phyloP scores from a whole-genome alignment of 2,113 vertebrate species.

The Prinia subflava region DNA sequence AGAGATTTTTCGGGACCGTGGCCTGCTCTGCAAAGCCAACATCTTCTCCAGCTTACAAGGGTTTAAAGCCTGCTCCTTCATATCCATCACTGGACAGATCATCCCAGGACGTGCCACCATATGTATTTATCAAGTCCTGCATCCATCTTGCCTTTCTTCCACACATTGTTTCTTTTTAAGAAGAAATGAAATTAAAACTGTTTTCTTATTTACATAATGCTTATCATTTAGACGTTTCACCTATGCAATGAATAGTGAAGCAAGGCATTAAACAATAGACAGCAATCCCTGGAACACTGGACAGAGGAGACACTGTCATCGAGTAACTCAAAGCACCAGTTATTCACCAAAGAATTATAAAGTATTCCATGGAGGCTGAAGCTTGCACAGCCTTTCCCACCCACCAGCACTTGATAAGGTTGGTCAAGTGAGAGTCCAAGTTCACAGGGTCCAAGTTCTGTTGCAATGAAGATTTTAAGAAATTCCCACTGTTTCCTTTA shows the following conservation, averaged over 20 bases:
- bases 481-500: not conserved
- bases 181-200: not conserved
- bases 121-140: not conserved
- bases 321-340: not conserved
- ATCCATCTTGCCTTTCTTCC: not conserved
- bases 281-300: not conserved
- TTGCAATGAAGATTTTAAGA: not conserved
- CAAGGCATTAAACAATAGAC: not conserved
- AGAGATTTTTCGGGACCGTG: not conserved
- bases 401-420: not conserved
- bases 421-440: not conserved
- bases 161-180: not conserved
- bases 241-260: not conserved
- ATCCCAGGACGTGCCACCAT: not conserved
- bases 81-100: not conserved
- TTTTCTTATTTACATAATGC: not conserved
- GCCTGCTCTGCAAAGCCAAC: not conserved
- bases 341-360: not conserved
- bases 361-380: not conserved
- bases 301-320: not conserved
- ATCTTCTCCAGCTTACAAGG: not conserved
- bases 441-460: not conserved
- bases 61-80: not conserved
- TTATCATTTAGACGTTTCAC: not conserved
- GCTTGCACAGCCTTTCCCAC: not conserved